phyloP scores from a whole-genome alignment of 2,888 invertebrate species.

The Rotaria macrura region DNA sequence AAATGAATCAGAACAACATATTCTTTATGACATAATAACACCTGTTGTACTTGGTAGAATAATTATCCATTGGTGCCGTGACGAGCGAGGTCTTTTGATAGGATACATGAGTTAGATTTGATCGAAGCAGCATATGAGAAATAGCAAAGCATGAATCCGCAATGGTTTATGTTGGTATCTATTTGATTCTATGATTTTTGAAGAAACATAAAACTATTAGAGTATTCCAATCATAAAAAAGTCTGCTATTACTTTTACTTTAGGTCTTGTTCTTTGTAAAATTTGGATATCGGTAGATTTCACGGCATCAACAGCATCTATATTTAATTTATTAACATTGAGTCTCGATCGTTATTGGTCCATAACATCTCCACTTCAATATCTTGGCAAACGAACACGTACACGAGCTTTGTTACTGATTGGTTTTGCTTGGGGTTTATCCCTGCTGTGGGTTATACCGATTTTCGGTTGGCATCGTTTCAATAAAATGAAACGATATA shows the following conservation, averaged over 20 bases:
- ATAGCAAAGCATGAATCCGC: no score
- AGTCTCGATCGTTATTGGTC: conserved; percentile 53
- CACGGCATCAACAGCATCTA: conserved; percentile 56
- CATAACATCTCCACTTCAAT: conserved; percentile 53
- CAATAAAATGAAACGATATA: conserved; percentile 35
- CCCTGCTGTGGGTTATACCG: conserved; percentile 52
- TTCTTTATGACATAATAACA: no score
- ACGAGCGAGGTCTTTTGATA: no score
- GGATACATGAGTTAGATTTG: no score
- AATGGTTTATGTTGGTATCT: no score
- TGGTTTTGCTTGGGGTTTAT: conserved; percentile 51
- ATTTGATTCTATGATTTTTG: no score
- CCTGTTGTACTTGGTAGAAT: no score
- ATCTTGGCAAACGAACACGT: conserved; percentile 52
- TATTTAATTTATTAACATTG: conserved; percentile 54
- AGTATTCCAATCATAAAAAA: background rate
- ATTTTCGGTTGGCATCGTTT: conserved; percentile 53
- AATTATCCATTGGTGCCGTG: no score
- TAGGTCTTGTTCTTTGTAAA: conserved; percentile 54
- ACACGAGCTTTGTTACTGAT: conserved; percentile 53
- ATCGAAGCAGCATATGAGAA: no score
- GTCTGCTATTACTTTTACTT: conserved; percentile 40
- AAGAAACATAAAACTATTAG: background rate
- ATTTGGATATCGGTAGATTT: conserved; percentile 57
- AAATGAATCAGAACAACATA: no score